Base-by-base conservation (phyloP, 2,888 invertebrate genomes). In the Anagyrus pseudococci region DNA sequence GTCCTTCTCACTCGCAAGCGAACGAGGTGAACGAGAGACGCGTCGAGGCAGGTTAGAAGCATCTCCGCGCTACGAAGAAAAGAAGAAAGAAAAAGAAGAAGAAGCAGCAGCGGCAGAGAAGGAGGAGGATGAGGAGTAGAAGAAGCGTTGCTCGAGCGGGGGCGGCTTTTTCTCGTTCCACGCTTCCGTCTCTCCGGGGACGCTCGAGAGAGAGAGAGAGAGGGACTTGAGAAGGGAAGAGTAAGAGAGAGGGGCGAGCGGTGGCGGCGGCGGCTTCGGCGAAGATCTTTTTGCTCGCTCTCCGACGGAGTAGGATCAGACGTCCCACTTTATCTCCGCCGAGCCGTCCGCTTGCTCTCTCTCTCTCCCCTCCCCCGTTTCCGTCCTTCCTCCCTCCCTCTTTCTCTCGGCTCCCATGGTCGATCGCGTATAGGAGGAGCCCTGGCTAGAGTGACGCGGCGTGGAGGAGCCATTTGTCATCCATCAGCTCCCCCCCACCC, bases 401-500 rank as follows among this genome's bases (percentile, higher is more conserved):
- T 50, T 65, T 49, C 62, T 57, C 46, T 33, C 54, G 62, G 50
- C 68, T 64, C 72, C 69, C 74, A 73, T 75, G 73, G 73, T 74
- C 74, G 78, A 78, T 78, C 79, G 76, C 78, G 76, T 78, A 78
- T 76, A 78, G 77, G 76, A 77, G 75, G 74, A 76, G 74, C 73
- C 74, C 74, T 76, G 83, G 83, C 83, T 83, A 82, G 82, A 85
- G 85, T 85, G 77, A 78, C 77, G 78, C 74, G 75, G 76, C 76
- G 75, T 79, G 76, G 75, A 78, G 74, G 71, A 75, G 75, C 84
- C 83, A 84, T 84, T 85, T 81, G 77, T 81, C 71, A 70, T 71
- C 72, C 72, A 72, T 71, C 71, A 69, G 71, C 70, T 69, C 68
- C 62, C 69, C 43, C 46, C 53, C 10, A n/a, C n/a, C n/a, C n/a